Base-by-base conservation (phyloP, 2,113 vertebrate genomes). In the Aleadryas rufinucha region DNA sequence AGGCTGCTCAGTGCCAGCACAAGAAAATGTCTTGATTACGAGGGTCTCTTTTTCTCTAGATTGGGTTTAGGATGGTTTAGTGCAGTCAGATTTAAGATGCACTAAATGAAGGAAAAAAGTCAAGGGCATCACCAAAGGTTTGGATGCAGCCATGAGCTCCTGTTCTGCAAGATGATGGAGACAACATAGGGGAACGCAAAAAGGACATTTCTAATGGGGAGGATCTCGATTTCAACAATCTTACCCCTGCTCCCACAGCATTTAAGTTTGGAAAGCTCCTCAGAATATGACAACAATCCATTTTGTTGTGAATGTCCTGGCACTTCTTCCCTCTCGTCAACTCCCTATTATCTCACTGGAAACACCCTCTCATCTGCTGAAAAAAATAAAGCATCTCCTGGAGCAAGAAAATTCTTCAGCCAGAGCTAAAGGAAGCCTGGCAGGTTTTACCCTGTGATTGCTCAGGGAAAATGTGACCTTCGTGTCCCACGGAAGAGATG, bases 201-300 rank as follows among this genome's bases (percentile, higher is more conserved):
- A 91, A 74, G 24, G 30, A 78, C 7, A 30, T 61, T 84, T 88
- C 41, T 49, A 27, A 66, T 54, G 22, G 14, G 4, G 5, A 39
- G 6, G 6, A 44, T 71, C 75, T 88, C 1, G 0, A 12, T 61
- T 76, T 70, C 77, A 78, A 22, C 7, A 18, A 26, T 37, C 59
- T 63, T 56, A 71, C 2, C 4, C 13, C 24, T 1, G 0, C 22
- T 74, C 20, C 27, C 20, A 44, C 9, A 4, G 26, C 0, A 60
- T 33, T 70, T 85, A 84, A 70, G 57, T 75, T 45, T 60, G n/a
- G 56, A 68, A 92, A 81, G 21, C 11, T 77, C 66, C 68, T 74
- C 68, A 66, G 54, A 83, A 59, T 33, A 66, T 30, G 50, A 66
- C 19, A 83, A 31, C 5, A 9, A 47, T 44, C 30, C 39, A 20